These are phyloP conservation scores for Diceros bicornis DNA, from an alignment of 2,797 vertebrate genomes.

Conservation along the genomic window DNA sequence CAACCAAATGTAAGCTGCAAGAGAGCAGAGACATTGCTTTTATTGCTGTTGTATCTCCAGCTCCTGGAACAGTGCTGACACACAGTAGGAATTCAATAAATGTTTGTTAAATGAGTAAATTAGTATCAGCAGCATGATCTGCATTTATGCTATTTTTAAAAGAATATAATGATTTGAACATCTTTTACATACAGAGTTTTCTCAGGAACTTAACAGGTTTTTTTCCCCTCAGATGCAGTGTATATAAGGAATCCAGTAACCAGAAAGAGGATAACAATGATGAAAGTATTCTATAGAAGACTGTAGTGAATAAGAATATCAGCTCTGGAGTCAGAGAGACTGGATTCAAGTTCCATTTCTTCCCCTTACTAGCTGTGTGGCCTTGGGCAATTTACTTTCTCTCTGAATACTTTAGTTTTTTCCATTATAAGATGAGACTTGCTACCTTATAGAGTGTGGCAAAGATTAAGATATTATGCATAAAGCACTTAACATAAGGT, in stretches of 20 bases:
- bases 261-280: not conserved
- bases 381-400: not conserved
- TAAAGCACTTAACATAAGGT: slow-evolving; percentile 21
- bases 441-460: not conserved
- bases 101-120: slow-evolving; percentile 38
- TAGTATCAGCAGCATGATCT: slow-evolving; percentile 8
- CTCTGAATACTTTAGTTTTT: slow-evolving; percentile 41
- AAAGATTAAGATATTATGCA: slow-evolving; percentile 45
- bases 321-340: not conserved
- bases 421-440: not conserved
- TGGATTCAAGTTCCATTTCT: slow-evolving; percentile 18
- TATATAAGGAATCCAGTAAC: not conserved
- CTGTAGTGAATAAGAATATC: not conserved
- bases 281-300: not conserved
- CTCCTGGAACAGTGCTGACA: not conserved
- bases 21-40: not conserved
- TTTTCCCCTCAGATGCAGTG: not conserved
- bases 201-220: not conserved
- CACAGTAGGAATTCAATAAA: not conserved
- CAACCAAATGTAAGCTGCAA: not conserved
- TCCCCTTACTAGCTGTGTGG: not conserved
- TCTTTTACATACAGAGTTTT: not conserved
- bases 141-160: slow-evolving; percentile 9
- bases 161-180: slow-evolving; percentile 13
- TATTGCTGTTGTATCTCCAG: not conserved